phyloP scores from a whole-genome alignment of 2,797 vertebrate genomes.

The Rhabdophis nuchalis region DNA sequence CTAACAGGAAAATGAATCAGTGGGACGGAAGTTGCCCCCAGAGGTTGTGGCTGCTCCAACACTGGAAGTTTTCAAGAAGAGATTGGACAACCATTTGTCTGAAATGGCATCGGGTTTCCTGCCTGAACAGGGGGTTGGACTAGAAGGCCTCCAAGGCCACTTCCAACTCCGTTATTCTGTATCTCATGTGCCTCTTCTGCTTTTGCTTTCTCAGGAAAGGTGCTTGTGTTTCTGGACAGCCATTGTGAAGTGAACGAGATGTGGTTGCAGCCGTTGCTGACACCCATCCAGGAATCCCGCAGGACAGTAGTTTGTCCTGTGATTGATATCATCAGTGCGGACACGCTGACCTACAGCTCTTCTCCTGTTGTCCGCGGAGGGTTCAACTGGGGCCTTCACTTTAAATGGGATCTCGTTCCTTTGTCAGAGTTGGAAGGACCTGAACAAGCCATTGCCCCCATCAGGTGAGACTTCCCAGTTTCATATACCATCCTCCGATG shows the following conservation, averaged over 20 bases:
- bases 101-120: neutral
- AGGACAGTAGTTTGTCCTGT: slow-evolving; percentile 89
- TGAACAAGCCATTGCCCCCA: slow-evolving; percentile 77
- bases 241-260: slow-evolving; percentile 93
- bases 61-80: neutral
- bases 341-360: slow-evolving; percentile 88
- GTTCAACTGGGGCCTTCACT: slow-evolving; percentile 98
- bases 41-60: neutral
- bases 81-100: neutral
- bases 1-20: neutral
- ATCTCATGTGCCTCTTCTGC: neutral
- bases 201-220: slow-evolving; percentile 75
- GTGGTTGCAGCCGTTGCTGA: slow-evolving; percentile 89
- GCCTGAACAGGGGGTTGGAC: neutral
- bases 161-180: neutral
- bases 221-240: slow-evolving; percentile 95
- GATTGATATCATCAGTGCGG: slow-evolving; percentile 95
- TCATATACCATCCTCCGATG: fast-evolving
- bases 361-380: slow-evolving; percentile 92
- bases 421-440: slow-evolving; percentile 78
- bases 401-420: slow-evolving; percentile 96
- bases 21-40: neutral
- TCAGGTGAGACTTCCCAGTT: slow-evolving; percentile 72
- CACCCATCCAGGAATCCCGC: slow-evolving; percentile 73
- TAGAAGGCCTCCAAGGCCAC: neutral